These are phyloP conservation scores for Tychaedon coryphoeus DNA, from an alignment of 2,113 vertebrate genomes.

Conservation along the genomic window DNA sequence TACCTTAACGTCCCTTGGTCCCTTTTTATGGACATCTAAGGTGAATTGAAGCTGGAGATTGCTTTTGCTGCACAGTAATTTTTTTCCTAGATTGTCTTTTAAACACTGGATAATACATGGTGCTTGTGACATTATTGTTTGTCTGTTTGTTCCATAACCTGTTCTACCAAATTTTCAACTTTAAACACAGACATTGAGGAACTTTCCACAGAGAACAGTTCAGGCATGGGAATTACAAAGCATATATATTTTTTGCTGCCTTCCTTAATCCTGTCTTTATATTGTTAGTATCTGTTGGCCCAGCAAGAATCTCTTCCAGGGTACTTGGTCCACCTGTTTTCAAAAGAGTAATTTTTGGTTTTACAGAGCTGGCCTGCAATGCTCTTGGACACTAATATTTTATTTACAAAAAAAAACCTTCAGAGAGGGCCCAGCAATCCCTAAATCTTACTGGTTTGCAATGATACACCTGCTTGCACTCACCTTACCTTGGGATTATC, in stretches of 20 bases:
- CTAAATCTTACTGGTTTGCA: neutral
- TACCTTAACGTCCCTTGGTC: accelerated
- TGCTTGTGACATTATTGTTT: neutral
- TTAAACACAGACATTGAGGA: neutral
- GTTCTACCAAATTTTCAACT: neutral
- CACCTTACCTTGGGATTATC: neutral
- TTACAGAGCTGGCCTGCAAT: neutral
- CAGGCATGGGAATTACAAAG: neutral
- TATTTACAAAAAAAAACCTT: neutral
- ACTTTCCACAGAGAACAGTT: neutral
- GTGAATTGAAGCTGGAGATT: neutral
- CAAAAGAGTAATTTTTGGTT: neutral
- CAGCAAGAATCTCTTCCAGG: neutral
- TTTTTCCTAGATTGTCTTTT: neutral
- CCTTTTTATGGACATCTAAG: neutral
- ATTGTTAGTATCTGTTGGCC: neutral
- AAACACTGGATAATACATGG: neutral
- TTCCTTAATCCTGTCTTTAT: neutral
- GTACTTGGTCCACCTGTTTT: neutral
- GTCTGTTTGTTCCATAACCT: neutral
- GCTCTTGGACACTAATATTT: neutral
- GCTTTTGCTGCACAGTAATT: neutral
- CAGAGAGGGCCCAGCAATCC: neutral
- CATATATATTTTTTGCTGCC: neutral
- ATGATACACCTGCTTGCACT: neutral